Conservation (phyloP, 2,113 vertebrate genomes). For the human (Homo sapiens) region GRCh38 chr14:94641001-94641500, state of each 20-base stretch:
- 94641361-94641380: background rate
- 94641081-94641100: background rate
- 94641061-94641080: background rate
- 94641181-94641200: no score
- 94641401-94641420: rapidly evolving
- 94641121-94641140: background rate
- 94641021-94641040: no score
- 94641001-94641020: background rate
- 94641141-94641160: background rate
- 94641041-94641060: background rate
- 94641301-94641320: background rate
- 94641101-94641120: background rate
- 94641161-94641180: background rate
- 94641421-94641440: background rate
- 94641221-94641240: rapidly evolving
- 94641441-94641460: background rate
- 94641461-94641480: slow-evolving; percentile 76
- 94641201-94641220: background rate
- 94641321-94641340: background rate
- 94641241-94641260: rapidly evolving
- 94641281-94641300: background rate
- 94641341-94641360: rapidly evolving
- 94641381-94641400: background rate
- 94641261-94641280: rapidly evolving
- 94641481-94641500: slow-evolving; percentile 86